These are phyloP conservation scores for Datnioides undecimradiatus DNA, from an alignment of 2,113 vertebrate genomes.

Conservation along the genomic window DNA sequence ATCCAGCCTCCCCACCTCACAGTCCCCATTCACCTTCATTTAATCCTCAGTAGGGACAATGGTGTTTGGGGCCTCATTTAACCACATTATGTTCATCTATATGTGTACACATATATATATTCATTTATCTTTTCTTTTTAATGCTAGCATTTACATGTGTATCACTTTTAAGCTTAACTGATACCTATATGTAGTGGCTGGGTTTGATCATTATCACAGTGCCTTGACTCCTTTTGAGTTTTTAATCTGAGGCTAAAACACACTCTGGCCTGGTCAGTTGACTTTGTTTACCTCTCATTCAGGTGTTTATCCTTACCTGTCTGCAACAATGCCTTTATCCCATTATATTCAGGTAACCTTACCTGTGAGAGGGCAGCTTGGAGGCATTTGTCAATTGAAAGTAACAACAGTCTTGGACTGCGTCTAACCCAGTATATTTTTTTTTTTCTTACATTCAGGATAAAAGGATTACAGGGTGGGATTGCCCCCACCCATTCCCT, in stretches of 20 bases:
- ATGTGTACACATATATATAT: constrained; percentile 68
- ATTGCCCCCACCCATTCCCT: constrained; percentile 13
- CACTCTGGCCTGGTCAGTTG: constrained; percentile 49
- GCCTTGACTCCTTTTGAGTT: constrained; percentile 74
- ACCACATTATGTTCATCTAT: constrained; percentile 73
- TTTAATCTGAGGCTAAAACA: constrained; percentile 48
- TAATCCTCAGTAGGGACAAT: constrained; percentile 22
- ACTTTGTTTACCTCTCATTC: constrained; percentile 68
- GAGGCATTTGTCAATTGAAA: constrained; percentile 49
- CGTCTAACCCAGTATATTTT: constrained; percentile 36
- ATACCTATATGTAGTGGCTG: constrained; percentile 61
- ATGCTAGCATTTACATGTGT: constrained; percentile 72
- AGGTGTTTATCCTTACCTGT: constrained; percentile 56
- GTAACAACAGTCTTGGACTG: constrained; percentile 37
- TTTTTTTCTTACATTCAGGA: constrained; percentile 48
- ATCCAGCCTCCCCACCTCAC: constrained; percentile 54
- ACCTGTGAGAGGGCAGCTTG: constrained; percentile 66
- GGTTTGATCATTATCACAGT: constrained; percentile 69
- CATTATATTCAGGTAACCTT: constrained; percentile 53
- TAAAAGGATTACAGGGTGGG: constrained; percentile 37
- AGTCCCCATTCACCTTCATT: constrained; percentile 35
- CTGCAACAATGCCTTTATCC: constrained; percentile 67
- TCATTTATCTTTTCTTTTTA: constrained; percentile 71
- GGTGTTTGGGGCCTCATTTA: constrained; percentile 67
- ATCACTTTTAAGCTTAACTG: constrained; percentile 71